Evolutionary conservation across 1,140 invertebrate species (phyloP).

Genomic region (Orchestia grillus): DNA sequence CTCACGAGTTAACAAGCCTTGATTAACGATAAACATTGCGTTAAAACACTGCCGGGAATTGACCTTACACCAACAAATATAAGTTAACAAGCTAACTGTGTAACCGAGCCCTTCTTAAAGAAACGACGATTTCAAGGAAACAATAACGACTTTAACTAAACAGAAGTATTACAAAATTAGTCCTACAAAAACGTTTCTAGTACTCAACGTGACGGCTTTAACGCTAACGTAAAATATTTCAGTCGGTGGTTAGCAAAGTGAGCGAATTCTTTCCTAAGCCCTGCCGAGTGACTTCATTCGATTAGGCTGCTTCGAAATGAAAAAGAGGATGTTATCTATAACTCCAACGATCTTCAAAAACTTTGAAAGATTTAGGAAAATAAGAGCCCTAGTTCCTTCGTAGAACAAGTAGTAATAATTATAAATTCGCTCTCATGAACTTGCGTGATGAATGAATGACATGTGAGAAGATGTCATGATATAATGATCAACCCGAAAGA

Average conservation of each 20-base stretch:
- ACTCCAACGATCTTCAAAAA: not conserved
- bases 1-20: not conserved
- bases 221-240: not conserved
- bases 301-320: not conserved
- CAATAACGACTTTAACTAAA: not conserved
- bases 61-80: not conserved
- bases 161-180: not conserved
- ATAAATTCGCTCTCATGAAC: not conserved
- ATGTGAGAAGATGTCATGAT: not conserved
- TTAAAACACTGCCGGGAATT: not conserved
- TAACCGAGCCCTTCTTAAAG: not conserved
- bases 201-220: not conserved
- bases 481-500: not conserved
- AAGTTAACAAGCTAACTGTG: not conserved
- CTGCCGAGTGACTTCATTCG: not conserved
- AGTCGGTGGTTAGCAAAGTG: not conserved
- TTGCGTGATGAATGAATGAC: slow-evolving; percentile 19
- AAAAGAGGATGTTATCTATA: not conserved
- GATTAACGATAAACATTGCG: not conserved
- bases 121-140: not conserved
- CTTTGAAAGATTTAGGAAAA: not conserved
- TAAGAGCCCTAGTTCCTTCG: not conserved
- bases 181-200: not conserved
- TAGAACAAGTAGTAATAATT: not conserved
- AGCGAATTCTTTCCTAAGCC: not conserved